Evolutionary conservation across 2,888 invertebrate species (phyloP).

Genomic region (Eretmocerus hayati): DNA sequence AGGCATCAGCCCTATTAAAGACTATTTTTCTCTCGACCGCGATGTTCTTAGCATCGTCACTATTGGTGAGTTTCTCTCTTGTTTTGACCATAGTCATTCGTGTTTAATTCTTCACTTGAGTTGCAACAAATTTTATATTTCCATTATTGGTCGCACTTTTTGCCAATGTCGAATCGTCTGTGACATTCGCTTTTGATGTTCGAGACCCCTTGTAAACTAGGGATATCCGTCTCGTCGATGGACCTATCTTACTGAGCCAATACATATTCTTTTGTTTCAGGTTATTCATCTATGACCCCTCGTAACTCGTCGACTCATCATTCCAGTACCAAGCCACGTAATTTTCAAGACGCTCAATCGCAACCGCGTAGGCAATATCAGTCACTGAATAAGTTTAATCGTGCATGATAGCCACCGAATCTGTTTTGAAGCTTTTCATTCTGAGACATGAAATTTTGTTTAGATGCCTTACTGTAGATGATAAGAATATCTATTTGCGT

Average conservation of each 20-base stretch:
- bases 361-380: constrained; percentile 34
- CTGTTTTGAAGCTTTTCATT: no score
- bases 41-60: constrained; percentile 44
- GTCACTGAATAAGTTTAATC: constrained; percentile 29
- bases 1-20: constrained; percentile 82
- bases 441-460: no score
- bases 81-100: constrained; percentile 15
- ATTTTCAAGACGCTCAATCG: constrained; percentile 30
- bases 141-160: not conserved
- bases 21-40: constrained; percentile 42
- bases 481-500: no score
- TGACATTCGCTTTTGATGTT: no score
- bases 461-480: no score
- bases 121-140: constrained; percentile 5
- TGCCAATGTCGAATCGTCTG: no score
- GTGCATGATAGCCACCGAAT: constrained; percentile 26
- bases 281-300: constrained; percentile 38
- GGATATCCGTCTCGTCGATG: not conserved
- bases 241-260: not conserved
- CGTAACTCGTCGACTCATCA: constrained; percentile 45
- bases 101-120: constrained; percentile 6
- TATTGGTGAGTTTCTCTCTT: constrained; percentile 43
- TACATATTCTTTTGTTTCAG: constrained; percentile 12
- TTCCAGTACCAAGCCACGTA: constrained; percentile 40
- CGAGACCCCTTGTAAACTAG: no score